Evolutionary conservation across 1,140 invertebrate genomes (phyloP), one percentile per base, ranked within the genome.

Genomic region (Tribolium castaneum): DNA sequence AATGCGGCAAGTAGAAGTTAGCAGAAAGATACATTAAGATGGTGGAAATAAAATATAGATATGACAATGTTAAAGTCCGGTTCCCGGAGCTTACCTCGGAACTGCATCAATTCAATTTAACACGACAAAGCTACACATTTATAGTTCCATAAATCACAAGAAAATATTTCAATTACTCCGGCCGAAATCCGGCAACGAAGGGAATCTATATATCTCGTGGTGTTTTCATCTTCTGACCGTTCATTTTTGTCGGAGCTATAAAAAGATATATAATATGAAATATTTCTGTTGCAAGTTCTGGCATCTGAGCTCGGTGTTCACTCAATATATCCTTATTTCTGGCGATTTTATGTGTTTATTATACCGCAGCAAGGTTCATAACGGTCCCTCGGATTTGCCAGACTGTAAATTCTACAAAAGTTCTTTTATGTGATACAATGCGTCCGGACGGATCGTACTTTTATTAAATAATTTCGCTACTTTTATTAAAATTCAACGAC

Each of bases 321-420:
- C 83, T 84, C 84, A 84, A 84, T 85, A 85, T 85, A 85, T 84
- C 84, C 84, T 84, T 83, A 85, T 85, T 84, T 84, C 83, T 81
- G 83, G 82, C 83, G 82, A 84, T 84, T 85, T 85, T 85, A 85
- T 84, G 83, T 82, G 83, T 84, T 85, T 85, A 85, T 85, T 85
- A 85, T 85, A 85, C 84, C 75, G 82, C 83, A 84, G 83, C 78
- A 70, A 82, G 81, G 80, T 84, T 85, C 82, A 85, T 85, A 85
- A 85, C 80, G 78, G 82, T 80, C 45, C 80, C 79, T 66, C 52
- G 81, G 82, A 84, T 84, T 84, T 84, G 78, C 82, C 80, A 84
- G 80, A 83, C 82, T 82, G 80, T 84, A 84, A 84, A 84, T 82
- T 84, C 77, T 74, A 76, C 78, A 82, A 77, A 80, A 77, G 75